A percentile compares a stretch with the other conserved stretches of the same genome.
These are phyloP conservation scores for Stigmatopora argus DNA, from an alignment of 2,113 vertebrate genomes.

Conservation along the genomic window DNA sequence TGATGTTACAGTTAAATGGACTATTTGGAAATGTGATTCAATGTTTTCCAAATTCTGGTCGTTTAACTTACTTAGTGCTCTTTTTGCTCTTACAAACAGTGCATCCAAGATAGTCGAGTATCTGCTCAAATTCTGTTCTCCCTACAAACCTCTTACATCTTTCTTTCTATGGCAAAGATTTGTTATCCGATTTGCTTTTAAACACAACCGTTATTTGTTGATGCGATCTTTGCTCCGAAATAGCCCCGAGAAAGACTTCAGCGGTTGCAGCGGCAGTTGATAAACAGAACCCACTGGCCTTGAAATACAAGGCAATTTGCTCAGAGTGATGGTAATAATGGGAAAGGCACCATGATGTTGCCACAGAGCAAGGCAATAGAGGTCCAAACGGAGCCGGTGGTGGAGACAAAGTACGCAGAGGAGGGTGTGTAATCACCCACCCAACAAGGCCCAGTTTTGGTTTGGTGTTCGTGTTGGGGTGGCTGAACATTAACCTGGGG, in stretches of 20 bases:
- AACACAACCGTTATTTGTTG: slow-evolving; percentile 44
- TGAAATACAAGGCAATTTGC: slow-evolving; percentile 76
- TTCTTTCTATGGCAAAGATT: slow-evolving; percentile 10
- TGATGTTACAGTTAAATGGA: not conserved
- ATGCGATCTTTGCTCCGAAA: slow-evolving; percentile 40
- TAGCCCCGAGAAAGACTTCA: slow-evolving; percentile 31
- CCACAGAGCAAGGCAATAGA: slow-evolving; percentile 25
- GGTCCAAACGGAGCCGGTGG: slow-evolving; percentile 20
- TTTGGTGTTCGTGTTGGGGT: slow-evolving; percentile 57
- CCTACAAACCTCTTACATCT: slow-evolving; percentile 25
- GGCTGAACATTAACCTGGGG: slow-evolving; percentile 71
- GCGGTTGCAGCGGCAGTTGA: slow-evolving; percentile 50
- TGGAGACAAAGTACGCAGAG: slow-evolving; percentile 2
- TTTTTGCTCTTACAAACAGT: no score
- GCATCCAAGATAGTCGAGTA: not conserved
- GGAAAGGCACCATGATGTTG: slow-evolving; percentile 67
- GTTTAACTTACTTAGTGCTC: no score
- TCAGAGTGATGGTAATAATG: slow-evolving; percentile 65
- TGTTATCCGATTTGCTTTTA: slow-evolving; percentile 33
- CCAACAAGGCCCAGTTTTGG: slow-evolving; percentile 49
- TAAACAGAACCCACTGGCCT: slow-evolving; percentile 65
- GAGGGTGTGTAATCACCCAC: slow-evolving; percentile 48
- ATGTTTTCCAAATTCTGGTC: not conserved
- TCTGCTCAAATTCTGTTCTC: not conserved
- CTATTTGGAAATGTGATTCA: not conserved